Percentiles rank a stretch among this genome's conserved stretches.
phyloP scores from a whole-genome alignment of 2,797 vertebrate genomes.

The Nyctalus aviator region DNA sequence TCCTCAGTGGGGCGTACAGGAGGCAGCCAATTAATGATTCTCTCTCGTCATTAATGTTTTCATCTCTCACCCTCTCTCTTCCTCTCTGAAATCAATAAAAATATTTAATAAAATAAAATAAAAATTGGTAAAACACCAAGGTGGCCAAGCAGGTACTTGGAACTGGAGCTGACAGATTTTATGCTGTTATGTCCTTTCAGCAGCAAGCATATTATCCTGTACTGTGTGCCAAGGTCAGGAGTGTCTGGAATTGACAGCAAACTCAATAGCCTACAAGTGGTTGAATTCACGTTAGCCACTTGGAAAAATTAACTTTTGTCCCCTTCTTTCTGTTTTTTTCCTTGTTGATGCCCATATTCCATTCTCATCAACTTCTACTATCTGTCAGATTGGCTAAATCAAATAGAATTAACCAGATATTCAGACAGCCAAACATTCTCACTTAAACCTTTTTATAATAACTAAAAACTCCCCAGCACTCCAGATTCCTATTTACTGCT shows the following conservation, averaged over 20 bases:
- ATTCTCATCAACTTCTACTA: neutral
- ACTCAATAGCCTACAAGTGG: neutral
- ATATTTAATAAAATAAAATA: neutral
- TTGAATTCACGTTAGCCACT: neutral
- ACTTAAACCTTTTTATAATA: neutral
- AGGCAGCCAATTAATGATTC: too few relatives aligned
- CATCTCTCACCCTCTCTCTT: too few relatives aligned
- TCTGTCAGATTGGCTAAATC: neutral
- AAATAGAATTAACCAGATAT: neutral
- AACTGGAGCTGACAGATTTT: neutral
- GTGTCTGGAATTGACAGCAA: neutral
- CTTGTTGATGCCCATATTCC: neutral
- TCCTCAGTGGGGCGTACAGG: too few relatives aligned
- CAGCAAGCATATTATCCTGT: neutral
- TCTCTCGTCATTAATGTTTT: too few relatives aligned
- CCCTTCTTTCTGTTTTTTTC: neutral
- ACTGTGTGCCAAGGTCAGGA: neutral
- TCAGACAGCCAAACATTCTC: neutral
- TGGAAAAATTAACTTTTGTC: neutral
- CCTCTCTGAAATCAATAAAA: too few relatives aligned
- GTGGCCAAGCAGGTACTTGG: neutral
- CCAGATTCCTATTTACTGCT: neutral
- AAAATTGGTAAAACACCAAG: neutral
- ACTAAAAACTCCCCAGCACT: neutral
- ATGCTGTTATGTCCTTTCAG: neutral